Percentiles rank a stretch among this genome's conserved stretches.
phyloP scores from a whole-genome alignment of 2,888 invertebrate species.

The Tetanocera ferruginea region DNA sequence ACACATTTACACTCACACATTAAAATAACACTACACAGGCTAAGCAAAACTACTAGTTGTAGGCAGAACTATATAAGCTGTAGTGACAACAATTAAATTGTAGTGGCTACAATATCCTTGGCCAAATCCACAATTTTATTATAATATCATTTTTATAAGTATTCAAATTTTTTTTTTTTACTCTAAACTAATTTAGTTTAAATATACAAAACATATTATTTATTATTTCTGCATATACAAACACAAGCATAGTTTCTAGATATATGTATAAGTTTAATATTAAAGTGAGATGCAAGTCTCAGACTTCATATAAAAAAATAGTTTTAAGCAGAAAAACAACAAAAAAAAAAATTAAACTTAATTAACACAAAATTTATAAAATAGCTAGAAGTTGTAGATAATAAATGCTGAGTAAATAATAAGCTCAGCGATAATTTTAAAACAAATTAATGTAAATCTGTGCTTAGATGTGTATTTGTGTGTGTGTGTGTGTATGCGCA shows the following conservation, averaged over 20 bases:
- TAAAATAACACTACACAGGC: too few relatives aligned
- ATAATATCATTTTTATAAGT: not conserved
- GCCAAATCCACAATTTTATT: too few relatives aligned
- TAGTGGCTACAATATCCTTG: too few relatives aligned
- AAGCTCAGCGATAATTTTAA: not conserved
- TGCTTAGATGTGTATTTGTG: not conserved
- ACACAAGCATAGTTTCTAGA: not conserved
- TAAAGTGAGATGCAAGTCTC: slow-evolving; percentile 11
- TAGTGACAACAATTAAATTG: too few relatives aligned
- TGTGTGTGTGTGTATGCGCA: not conserved
- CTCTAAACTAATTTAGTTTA: too few relatives aligned
- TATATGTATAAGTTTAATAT: not conserved
- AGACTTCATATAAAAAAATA: slow-evolving; percentile 27
- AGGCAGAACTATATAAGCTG: too few relatives aligned
- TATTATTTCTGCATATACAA: too few relatives aligned
- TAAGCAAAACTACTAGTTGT: too few relatives aligned
- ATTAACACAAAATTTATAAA: not conserved
- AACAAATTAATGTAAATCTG: not conserved
- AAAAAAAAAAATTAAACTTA: not conserved
- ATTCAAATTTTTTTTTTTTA: not conserved
- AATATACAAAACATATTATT: too few relatives aligned
- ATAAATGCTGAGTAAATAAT: not conserved
- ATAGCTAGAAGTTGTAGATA: slow-evolving; percentile 40
- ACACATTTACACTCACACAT: too few relatives aligned
- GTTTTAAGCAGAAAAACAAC: not conserved